These are phyloP conservation scores for Chitala chitala DNA, from an alignment of 2,113 vertebrate genomes.

Conservation along the genomic window DNA sequence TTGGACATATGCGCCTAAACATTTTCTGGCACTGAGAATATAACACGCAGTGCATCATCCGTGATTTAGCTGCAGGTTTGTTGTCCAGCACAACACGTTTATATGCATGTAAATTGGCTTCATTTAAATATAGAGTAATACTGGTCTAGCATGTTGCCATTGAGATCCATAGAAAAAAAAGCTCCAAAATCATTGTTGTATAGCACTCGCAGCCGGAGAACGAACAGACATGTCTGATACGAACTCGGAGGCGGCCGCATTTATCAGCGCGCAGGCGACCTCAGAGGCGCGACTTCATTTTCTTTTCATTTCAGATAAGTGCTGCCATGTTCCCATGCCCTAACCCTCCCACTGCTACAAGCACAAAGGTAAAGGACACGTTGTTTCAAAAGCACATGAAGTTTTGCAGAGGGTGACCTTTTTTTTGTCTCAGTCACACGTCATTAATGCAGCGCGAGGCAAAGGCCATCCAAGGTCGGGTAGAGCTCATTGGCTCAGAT, in stretches of 20 bases:
- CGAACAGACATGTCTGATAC: conserved; percentile 2
- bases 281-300: neutral
- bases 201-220: neutral
- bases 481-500: neutral
- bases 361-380: neutral
- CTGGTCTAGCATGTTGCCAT: too few relatives aligned
- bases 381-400: neutral
- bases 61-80: too few relatives aligned
- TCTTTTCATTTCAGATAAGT: conserved; percentile 18
- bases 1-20: too few relatives aligned
- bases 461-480: neutral
- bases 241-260: neutral
- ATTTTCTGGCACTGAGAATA: too few relatives aligned
- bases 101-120: too few relatives aligned
- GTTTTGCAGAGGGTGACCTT: neutral
- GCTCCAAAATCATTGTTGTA: neutral
- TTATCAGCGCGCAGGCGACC: neutral
- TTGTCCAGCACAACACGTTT: too few relatives aligned
- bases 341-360: conserved; percentile 1
- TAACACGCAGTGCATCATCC: too few relatives aligned
- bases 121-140: neutral
- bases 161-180: too few relatives aligned
- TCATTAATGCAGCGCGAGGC: neutral
- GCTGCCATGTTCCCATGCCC: neutral
- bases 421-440: neutral